A percentile compares a stretch with the other conserved stretches of the same genome.
Evolutionary conservation across 2,113 vertebrate species (phyloP).

Genomic region (Pomatostomus ruficeps): DNA sequence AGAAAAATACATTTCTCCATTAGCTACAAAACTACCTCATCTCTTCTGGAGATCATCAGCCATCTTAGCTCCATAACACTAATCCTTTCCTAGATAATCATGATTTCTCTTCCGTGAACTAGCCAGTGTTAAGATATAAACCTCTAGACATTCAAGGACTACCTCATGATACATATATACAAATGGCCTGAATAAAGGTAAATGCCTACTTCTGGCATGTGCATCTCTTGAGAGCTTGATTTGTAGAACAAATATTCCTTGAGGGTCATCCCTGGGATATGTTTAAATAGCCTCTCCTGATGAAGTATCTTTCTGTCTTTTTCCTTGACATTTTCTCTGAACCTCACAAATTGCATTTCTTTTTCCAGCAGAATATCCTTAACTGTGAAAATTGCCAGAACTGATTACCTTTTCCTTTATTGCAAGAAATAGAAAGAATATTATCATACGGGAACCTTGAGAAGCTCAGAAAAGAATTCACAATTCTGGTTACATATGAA

Average conservation of each 20-base stretch:
- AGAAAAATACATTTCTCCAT: not conserved
- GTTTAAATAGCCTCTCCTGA: not conserved
- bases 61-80: not conserved
- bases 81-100: not conserved
- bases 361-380: not conserved
- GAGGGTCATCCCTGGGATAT: not conserved
- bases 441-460: not conserved
- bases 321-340: not conserved
- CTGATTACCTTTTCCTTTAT: not conserved
- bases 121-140: not conserved
- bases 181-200: not conserved
- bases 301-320: not conserved
- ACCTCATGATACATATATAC: not conserved
- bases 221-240: not conserved
- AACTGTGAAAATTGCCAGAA: not conserved
- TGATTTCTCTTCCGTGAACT: not conserved
- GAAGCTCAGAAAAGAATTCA: not conserved
- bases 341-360: not conserved
- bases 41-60: not conserved
- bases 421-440: not conserved
- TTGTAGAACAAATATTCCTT: not conserved
- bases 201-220: not conserved
- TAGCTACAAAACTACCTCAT: not conserved
- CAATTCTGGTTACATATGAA: not conserved
- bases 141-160: not conserved